phyloP scores from a whole-genome alignment of 2,888 invertebrate species.

The Sarcophaga caerulescens region DNA sequence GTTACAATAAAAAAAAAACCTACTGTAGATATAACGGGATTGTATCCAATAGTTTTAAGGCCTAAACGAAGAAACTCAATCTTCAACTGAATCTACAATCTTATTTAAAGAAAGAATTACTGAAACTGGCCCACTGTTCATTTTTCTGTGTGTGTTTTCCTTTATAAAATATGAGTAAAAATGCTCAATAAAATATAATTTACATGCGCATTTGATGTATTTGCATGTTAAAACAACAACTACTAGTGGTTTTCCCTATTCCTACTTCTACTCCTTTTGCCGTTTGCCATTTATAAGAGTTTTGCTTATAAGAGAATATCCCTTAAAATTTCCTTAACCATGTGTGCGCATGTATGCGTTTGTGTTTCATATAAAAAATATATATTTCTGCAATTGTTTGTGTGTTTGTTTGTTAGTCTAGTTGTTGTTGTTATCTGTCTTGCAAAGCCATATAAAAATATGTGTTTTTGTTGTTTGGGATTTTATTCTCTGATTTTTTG shows the following conservation, averaged over 20 bases:
- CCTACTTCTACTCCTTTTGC: not conserved
- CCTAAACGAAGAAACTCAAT: too few species aligned
- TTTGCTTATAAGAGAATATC: conserved; percentile 20
- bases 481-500: conserved; percentile 12
- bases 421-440: conserved; percentile 60
- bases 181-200: conserved; percentile 61
- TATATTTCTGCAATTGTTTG: conserved; percentile 35
- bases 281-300: not conserved
- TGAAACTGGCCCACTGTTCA: not conserved
- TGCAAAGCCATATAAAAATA: conserved; percentile 57
- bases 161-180: conserved; percentile 16
- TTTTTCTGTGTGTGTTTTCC: not conserved
- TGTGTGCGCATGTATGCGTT: conserved; percentile 5
- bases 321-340: conserved; percentile 25
- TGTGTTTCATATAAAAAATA: too few species aligned
- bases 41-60: too few species aligned
- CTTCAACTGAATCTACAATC: too few species aligned
- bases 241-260: not conserved
- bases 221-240: not conserved
- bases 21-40: too few species aligned
- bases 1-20: too few species aligned
- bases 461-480: conserved; percentile 39
- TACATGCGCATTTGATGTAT: conserved; percentile 62
- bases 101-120: too few species aligned
- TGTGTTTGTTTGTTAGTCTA: not conserved